Percentiles rank a stretch among this genome's conserved stretches.
phyloP scores from a whole-genome alignment of 2,888 invertebrate genomes.

The Acronicta aceris region DNA sequence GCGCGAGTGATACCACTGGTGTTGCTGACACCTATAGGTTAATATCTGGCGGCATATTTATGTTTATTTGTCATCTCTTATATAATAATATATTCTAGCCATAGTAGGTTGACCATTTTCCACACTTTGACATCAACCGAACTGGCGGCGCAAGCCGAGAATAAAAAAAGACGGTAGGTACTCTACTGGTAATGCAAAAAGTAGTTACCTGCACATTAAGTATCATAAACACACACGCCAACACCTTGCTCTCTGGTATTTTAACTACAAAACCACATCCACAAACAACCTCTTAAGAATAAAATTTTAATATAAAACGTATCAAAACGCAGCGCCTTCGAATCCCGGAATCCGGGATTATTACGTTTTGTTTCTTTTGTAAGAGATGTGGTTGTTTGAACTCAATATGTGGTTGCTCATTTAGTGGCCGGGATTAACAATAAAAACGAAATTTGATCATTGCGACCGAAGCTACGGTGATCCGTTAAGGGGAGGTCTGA shows the following conservation, averaged over 20 bases:
- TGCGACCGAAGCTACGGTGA: conserved; percentile 71
- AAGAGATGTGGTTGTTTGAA: conserved; percentile 76
- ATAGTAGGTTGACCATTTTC: no score
- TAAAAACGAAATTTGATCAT: conserved; percentile 90
- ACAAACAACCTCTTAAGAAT: conserved; percentile 49
- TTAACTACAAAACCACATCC: conserved; percentile 42
- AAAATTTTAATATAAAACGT: conserved; percentile 62
- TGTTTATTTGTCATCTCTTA: no score
- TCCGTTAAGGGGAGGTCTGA: conserved; percentile 73
- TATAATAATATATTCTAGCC: no score
- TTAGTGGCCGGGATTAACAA: conserved; percentile 84
- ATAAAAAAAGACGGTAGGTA: no score
- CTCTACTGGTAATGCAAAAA: background rate
- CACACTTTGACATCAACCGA: no score
- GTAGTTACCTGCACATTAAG: background rate
- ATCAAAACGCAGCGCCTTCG: conserved; percentile 63
- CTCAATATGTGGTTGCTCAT: conserved; percentile 81
- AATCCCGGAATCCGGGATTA: conserved; percentile 75
- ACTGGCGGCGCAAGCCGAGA: no score
- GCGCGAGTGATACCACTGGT: no score
- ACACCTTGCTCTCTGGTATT: conserved; percentile 36
- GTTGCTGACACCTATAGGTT: no score
- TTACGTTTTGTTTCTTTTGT: conserved; percentile 66
- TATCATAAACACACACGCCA: background rate
- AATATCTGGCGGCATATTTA: no score